Base-by-base conservation (phyloP, 1,140 invertebrate genomes). In the Dolichoris vasculosae region DNA sequence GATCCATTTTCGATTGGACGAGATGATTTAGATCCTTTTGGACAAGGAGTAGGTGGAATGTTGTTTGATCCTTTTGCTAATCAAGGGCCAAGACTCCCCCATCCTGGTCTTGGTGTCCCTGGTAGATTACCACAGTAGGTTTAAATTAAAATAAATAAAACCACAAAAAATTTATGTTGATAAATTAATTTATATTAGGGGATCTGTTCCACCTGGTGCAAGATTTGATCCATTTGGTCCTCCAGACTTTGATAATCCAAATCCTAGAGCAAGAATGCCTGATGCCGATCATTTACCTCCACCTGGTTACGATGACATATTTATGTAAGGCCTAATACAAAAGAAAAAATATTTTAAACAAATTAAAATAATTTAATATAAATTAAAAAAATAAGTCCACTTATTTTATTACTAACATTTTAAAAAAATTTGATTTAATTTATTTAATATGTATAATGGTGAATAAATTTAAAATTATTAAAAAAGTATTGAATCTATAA, bases 181-280 rank as follows among this genome's bases (percentile, higher is more conserved):
- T 86, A 71, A 71, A 69, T 64, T 77, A 26, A 23, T 3, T 81
- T 84, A 3, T 93, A 92, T 82, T 90, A 96, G 95, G 84, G 96
- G 96, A 40, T 93, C 96, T 43, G 93, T 97, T 30, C 96, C 96
- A 43, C 96, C 96, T 1, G 95, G 96, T 51, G 96, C 97, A 17
- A 94, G 97, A 88, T 98, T 97, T 91, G 97, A 97, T 93, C 97
- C 97, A 0, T 96, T 97, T 90, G 95, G 95, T 7, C 97, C 97
- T 17, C 95, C 95, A 13, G 95, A 94, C 38, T 87, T 90, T 69
- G 91, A 92, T 40, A 91, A 90, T 64, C 90, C 91, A 35, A 89
- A 92, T 79, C 90, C 87, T 8, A 84, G 67, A 69, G 55, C 82
- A 46, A 86, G 87, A 63, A 92, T 94, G 13, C 96, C 96, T 6